These are phyloP conservation scores for Rhorus exstirpatorius DNA, from an alignment of 2,888 invertebrate genomes.

Conservation along the genomic window DNA sequence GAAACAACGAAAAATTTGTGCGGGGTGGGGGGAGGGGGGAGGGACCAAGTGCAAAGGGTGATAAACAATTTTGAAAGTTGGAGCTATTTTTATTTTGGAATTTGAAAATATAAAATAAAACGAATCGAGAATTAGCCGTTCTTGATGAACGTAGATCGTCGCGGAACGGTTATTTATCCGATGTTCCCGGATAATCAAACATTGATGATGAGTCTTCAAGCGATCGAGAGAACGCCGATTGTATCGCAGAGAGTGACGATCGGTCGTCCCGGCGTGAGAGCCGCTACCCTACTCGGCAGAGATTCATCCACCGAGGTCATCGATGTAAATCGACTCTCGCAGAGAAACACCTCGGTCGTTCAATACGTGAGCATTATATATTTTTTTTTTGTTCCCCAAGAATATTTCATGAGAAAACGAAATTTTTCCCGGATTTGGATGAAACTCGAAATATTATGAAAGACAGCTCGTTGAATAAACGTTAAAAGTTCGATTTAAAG, in stretches of 20 bases:
- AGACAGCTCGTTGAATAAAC: too few relatives aligned
- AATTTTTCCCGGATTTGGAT: too few relatives aligned
- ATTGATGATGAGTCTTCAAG: constrained; percentile 73
- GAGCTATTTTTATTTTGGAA: background rate
- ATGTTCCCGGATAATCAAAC: constrained; percentile 69
- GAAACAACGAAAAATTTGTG: constrained; percentile 8
- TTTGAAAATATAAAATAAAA: background rate
- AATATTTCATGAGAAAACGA: constrained; percentile 55
- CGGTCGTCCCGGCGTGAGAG: constrained; percentile 74
- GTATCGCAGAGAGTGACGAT: constrained; percentile 27
- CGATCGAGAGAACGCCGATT: constrained; percentile 67
- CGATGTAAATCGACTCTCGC: constrained; percentile 75
- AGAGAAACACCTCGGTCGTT: constrained; percentile 72
- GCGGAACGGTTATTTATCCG: constrained; percentile 73
- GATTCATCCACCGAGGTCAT: constrained; percentile 78
- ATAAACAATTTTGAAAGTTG: background rate
- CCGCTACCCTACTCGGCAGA: constrained; percentile 72
- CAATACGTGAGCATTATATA: constrained; percentile 77
- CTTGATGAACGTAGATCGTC: constrained; percentile 70
- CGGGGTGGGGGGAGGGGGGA: too few relatives aligned
- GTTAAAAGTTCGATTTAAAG: too few relatives aligned
- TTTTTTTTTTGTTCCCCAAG: too few relatives aligned
- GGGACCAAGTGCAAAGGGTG: background rate
- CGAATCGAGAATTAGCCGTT: constrained; percentile 9
- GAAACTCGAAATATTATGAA: too few relatives aligned